Base-by-base conservation (phyloP, 2,113 vertebrate genomes). In the Callipepla squamata region DNA sequence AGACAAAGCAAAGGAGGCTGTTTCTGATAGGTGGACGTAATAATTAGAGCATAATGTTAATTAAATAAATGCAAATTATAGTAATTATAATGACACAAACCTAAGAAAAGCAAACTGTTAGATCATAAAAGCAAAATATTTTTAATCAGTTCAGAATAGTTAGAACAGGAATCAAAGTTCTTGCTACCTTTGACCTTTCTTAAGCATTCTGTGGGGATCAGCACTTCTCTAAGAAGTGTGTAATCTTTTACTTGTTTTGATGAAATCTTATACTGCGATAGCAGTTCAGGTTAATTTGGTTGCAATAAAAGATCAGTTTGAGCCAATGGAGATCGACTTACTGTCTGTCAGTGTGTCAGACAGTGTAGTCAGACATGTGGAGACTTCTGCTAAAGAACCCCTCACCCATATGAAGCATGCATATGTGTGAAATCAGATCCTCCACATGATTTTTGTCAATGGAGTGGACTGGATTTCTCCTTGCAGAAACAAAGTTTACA, bases 241-340 rank as follows among this genome's bases (percentile, higher is more conserved):
- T 96, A 89, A 90, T 96, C 51, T 95, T 96, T 96, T 73, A 93
- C 95, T 80, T n/a, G 59, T 26, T 32, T 23, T 82, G 53, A 55
- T 83, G 81, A 91, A 58, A 67, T 7, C 70, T 50, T 80, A 50
- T 58, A 65, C 47, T 38, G 67, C 40, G 32, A 17, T 23, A 80
- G 32, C 8, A 53, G 4, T 42, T 91, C 11, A 11, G 53, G 48
- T 86, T 91, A 76, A 69, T 84, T 76, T 92, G 40, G 23, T 67
- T 18, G 15, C 10, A 38, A 47, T 14, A 26, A 22, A 65, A 68
- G 6, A 38, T 57, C 11, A 8, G 5, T 45, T 68, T 63, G 11
- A 90, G 53, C 44, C 74, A 78, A 30, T 11, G 25, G 50, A 72
- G 25, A 83, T 6, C 36, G 75, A 42, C 25, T 47, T 23, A 5